Base-by-base conservation (phyloP, 2,113 vertebrate species). In the Choloepus hoffmanni region DNA sequence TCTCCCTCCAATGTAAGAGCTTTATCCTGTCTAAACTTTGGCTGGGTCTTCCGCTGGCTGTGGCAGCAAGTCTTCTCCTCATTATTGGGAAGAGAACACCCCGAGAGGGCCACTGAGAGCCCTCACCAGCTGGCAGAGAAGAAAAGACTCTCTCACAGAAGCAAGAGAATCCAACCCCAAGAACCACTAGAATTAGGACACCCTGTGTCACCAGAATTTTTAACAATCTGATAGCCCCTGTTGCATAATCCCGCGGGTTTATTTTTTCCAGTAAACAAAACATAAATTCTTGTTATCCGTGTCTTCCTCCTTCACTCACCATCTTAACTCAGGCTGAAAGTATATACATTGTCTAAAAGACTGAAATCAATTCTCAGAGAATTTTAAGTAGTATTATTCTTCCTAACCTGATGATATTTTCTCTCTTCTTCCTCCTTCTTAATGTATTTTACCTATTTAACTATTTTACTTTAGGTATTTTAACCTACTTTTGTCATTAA, bases 141-240 rank as follows among this genome's bases (percentile, higher is more conserved):
- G 26, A 92, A 28, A 48, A 74, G 55, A 23, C 3, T 21, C 8
- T 67, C 28, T 72, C 43, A 53, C 0, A 89, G 92, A 89, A 7
- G 60, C 78, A 94, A 72, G 45, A 95, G 82, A 85, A 58, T 94
- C 48, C 92, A 89, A 43, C 96, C 95, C 24, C 85, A 88, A n/a
- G 88, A 85, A 53, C n/a, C 43, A 21, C 70, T 50, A 0, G 0
- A 92, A 9, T 67, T 21, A 65, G 67, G 4, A 48, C 21, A 21
- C 3, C 16, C 16, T 4, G 0, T 30, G 30, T 2, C 0, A 4
- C 62, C 50, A 48, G 10, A 60, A 28, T 88, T 81, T 82, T 86
- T 15, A 70, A 45, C 40, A 15, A 92, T 85, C 53, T 92, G 33
- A 72, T 67, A n/a, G 40, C 43, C 62, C 68, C 40, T 74, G 15